A percentile compares a stretch with the other conserved stretches of the same genome.
Conservation (phyloP, 2,888 invertebrate genomes). For the Netelia fuscicornis region DNA sequence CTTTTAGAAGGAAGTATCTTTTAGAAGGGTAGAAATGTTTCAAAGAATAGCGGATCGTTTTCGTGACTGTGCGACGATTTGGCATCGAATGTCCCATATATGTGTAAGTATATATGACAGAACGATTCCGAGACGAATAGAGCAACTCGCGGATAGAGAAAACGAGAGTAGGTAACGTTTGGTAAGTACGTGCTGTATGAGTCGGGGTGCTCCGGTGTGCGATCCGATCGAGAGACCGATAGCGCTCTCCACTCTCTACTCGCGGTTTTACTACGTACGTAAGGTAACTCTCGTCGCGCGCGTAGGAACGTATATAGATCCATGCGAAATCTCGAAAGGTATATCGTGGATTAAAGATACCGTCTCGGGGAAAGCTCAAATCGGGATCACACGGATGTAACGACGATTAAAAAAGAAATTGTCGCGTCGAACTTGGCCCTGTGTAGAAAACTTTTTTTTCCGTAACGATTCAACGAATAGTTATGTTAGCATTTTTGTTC, state of each 20-base stretch:
- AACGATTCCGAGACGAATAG: constrained; percentile 54
- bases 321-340: constrained; percentile 23
- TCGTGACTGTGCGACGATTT: not conserved
- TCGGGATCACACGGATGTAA: constrained; percentile 53
- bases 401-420: not conserved
- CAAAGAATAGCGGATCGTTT: not conserved
- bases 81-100: constrained; percentile 1
- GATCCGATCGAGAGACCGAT: constrained; percentile 57
- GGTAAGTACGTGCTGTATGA: constrained; percentile 43
- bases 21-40: not conserved
- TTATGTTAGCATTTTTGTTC: not conserved
- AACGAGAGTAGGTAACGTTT: constrained; percentile 58
- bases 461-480: not conserved
- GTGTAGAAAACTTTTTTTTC: not conserved
- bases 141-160: constrained; percentile 42
- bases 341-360: constrained; percentile 30
- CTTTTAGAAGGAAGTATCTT: no score
- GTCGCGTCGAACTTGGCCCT: not conserved
- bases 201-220: constrained; percentile 36
- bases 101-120: constrained; percentile 23
- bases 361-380: constrained; percentile 23
- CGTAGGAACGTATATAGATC: constrained; percentile 34
- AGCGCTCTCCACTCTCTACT: constrained; percentile 36
- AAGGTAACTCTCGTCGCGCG: constrained; percentile 47
- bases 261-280: constrained; percentile 23